Percentiles rank a stretch among this genome's conserved stretches.
Evolutionary conservation across 2,888 invertebrate genomes (phyloP).

Genomic region (Rotaria sp.): DNA sequence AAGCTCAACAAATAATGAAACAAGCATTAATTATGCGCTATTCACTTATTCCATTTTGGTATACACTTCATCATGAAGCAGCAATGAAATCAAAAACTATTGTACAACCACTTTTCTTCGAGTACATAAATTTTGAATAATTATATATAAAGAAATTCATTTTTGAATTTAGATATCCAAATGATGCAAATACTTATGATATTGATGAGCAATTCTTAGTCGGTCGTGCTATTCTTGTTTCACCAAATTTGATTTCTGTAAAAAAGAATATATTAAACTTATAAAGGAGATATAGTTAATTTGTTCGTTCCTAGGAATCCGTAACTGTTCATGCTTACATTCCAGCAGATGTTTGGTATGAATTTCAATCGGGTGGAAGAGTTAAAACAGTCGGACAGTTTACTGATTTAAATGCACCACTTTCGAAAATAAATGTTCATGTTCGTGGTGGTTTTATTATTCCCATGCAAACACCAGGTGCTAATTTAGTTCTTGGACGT

Average conservation of each 20-base stretch:
- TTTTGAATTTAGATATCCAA: not conserved
- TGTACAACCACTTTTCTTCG: slow-evolving; percentile 35
- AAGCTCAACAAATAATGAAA: slow-evolving; percentile 50
- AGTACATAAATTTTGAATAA: not conserved
- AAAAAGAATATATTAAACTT: not conserved
- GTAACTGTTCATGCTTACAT: slow-evolving; percentile 48
- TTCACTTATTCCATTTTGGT: slow-evolving; percentile 10
- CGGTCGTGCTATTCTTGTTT: slow-evolving; percentile 33
- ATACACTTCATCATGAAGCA: slow-evolving; percentile 27
- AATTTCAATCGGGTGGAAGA: slow-evolving; percentile 41
- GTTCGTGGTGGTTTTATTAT: slow-evolving; percentile 49
- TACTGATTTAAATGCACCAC: slow-evolving; percentile 28
- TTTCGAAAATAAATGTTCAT: slow-evolving; percentile 45
- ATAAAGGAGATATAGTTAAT: too few species aligned
- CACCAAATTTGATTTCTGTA: slow-evolving; percentile 29
- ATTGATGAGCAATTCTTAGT: slow-evolving; percentile 36
- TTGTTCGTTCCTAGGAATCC: slow-evolving; percentile 48
- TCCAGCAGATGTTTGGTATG: slow-evolving; percentile 43
- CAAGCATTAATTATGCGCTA: slow-evolving; percentile 57
- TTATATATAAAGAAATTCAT: not conserved
- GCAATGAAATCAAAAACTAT: slow-evolving; percentile 30
- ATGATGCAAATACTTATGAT: slow-evolving; percentile 26
- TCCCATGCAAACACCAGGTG: slow-evolving; percentile 43
- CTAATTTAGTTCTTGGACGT: slow-evolving; percentile 33
- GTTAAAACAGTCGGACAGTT: not conserved